Conservation (phyloP, 2,113 vertebrate genomes). For the Zapus hudsonius region DNA sequence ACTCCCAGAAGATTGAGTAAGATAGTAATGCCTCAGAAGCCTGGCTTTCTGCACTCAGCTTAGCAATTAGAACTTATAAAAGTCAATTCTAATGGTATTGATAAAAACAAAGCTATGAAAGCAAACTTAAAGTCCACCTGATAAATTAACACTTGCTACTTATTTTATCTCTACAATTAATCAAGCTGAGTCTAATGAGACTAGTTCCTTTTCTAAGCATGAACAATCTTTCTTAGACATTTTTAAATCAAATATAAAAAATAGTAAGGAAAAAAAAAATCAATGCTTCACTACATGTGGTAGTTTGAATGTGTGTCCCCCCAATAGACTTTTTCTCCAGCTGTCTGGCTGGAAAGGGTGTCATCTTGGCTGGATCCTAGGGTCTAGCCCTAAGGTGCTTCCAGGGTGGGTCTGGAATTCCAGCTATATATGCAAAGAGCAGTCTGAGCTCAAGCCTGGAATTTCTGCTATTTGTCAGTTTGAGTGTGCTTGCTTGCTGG, state of each 20-base stretch:
- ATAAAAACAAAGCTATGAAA: slow-evolving; percentile 22
- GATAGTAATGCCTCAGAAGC: neutral
- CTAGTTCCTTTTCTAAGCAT: neutral
- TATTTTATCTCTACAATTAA: neutral
- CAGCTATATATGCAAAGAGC: too few species aligned
- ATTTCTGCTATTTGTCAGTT: too few species aligned
- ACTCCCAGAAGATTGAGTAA: slow-evolving; percentile 15
- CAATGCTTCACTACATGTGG: neutral
- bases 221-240: slow-evolving; percentile 21
- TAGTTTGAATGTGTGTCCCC: too few species aligned
- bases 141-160: neutral
- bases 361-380: too few species aligned
- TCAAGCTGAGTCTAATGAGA: neutral
- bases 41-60: neutral
- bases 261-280: neutral
- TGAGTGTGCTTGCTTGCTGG: too few species aligned
- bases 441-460: too few species aligned
- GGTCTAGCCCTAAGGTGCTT: too few species aligned
- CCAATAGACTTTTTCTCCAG: too few species aligned
- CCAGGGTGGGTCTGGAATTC: too few species aligned
- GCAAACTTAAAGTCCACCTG: neutral
- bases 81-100: slow-evolving; percentile 14
- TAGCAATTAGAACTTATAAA: neutral
- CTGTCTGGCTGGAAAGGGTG: too few species aligned
- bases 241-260: neutral